Conservation (phyloP, 1,140 invertebrate species). For the Drosophila rhopaloa region DNA sequence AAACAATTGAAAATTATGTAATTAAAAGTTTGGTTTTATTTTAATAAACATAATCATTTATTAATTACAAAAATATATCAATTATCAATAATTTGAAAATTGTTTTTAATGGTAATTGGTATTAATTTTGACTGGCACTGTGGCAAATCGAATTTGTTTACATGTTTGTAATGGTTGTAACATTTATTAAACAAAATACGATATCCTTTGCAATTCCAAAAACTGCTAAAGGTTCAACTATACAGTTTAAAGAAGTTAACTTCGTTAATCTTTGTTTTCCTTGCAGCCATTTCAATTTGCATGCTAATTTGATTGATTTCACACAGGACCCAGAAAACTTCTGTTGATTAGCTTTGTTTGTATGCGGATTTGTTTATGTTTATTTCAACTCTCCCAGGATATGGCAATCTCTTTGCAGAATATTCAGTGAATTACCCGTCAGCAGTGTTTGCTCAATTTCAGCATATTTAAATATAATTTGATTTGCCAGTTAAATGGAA, state of each 20-base stretch:
- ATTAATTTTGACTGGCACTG: slow-evolving; percentile 1
- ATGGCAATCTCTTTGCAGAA: neutral
- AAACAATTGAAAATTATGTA: neutral
- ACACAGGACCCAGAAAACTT: slow-evolving; percentile 15
- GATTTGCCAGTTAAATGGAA: slow-evolving; percentile 63
- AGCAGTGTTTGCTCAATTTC: slow-evolving; percentile 51
- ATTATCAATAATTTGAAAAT: slow-evolving; percentile 10
- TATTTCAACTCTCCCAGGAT: slow-evolving; percentile 1
- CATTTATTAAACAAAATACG: no score
- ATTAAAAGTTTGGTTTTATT: slow-evolving; percentile 8
- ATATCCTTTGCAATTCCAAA: no score
- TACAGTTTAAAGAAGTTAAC: neutral
- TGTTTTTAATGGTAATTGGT: slow-evolving; percentile 4
- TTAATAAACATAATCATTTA: slow-evolving; percentile 33
- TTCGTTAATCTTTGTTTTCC: neutral
- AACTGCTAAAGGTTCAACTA: neutral
- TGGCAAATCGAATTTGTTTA: no score
- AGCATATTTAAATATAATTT: slow-evolving; percentile 68
- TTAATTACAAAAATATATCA: slow-evolving; percentile 21
- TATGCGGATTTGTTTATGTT: slow-evolving; percentile 20
- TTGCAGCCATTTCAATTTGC: slow-evolving; percentile 26
- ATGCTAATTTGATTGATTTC: slow-evolving; percentile 46
- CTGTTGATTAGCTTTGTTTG: slow-evolving; percentile 36
- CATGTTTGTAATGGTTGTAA: neutral
- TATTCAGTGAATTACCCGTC: slow-evolving; percentile 15